Evolutionary conservation across 1,140 invertebrate genomes (phyloP).

Genomic region (Drosophila mayri): DNA sequence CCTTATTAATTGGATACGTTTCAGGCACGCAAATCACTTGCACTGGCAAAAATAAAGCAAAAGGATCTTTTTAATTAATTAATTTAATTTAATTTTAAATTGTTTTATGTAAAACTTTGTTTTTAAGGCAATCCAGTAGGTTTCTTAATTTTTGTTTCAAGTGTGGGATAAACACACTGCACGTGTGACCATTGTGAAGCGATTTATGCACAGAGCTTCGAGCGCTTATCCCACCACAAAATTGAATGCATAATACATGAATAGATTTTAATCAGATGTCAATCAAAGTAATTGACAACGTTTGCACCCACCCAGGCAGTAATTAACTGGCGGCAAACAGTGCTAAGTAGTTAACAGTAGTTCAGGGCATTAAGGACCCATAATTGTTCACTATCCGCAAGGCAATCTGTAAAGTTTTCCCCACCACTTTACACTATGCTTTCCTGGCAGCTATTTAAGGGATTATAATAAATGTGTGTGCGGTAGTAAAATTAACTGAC

Average conservation of each 20-base stretch:
- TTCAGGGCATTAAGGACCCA: neutral
- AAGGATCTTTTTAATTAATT: no score
- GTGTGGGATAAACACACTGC: neutral
- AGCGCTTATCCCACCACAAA: slow-evolving; percentile 37
- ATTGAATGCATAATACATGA: slow-evolving; percentile 37
- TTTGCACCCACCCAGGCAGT: neutral
- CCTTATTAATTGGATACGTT: slow-evolving; percentile 64
- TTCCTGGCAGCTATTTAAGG: neutral
- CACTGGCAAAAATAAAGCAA: neutral
- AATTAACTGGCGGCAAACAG: slow-evolving; percentile 16
- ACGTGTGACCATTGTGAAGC: slow-evolving; percentile 23
- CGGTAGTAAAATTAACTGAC: neutral
- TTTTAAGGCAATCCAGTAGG: neutral
- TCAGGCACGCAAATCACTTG: slow-evolving; percentile 38
- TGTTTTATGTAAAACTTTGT: neutral
- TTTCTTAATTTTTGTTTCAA: neutral
- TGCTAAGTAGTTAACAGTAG: slow-evolving; percentile 19
- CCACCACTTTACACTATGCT: neutral
- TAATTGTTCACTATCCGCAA: slow-evolving; percentile 3
- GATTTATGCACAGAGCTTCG: slow-evolving; percentile 35
- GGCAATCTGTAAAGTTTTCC: slow-evolving; percentile 12
- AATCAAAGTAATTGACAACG: slow-evolving; percentile 44
- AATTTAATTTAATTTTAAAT: neutral
- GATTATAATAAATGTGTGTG: slow-evolving; percentile 8
- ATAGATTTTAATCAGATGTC: slow-evolving; percentile 52